Conservation (phyloP, 2,888 invertebrate genomes). For the Omphaloscelis lunosa region DNA sequence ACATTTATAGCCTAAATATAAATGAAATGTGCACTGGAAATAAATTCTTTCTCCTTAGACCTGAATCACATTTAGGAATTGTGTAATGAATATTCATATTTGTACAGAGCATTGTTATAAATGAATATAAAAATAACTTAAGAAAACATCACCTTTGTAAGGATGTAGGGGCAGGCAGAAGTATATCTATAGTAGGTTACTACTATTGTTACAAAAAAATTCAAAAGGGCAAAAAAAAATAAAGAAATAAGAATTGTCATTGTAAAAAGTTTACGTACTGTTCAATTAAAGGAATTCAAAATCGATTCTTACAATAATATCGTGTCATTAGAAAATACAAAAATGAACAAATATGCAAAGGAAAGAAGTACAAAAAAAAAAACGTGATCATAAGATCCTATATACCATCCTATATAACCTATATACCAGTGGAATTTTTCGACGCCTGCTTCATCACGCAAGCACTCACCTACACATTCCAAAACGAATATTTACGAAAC, state of each 20-base stretch:
- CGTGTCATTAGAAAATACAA: neutral
- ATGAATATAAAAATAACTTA: neutral
- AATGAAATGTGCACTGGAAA: slow-evolving; percentile 24
- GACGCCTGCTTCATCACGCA: neutral
- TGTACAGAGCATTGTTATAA: neutral
- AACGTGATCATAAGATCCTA: too few relatives aligned
- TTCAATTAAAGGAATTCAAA: neutral
- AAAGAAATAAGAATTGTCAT: too few relatives aligned
- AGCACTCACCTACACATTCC: neutral
- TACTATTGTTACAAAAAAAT: too few relatives aligned
- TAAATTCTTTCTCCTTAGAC: slow-evolving; percentile 24
- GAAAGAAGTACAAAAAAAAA: neutral
- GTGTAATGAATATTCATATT: slow-evolving; percentile 21
- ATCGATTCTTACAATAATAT: neutral
- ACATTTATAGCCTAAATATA: slow-evolving; percentile 42
- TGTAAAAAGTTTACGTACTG: neutral
- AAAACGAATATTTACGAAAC: neutral
- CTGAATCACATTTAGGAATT: slow-evolving; percentile 13
- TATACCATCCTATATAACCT: too few relatives aligned
- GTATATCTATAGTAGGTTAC: too few relatives aligned
- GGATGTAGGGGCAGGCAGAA: neutral
- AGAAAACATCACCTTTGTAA: too few relatives aligned
- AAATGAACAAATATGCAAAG: neutral
- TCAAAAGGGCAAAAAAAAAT: too few relatives aligned
- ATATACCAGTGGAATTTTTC: neutral